phyloP scores from a whole-genome alignment of 2,888 invertebrate species.

The Diaphora mendica region DNA sequence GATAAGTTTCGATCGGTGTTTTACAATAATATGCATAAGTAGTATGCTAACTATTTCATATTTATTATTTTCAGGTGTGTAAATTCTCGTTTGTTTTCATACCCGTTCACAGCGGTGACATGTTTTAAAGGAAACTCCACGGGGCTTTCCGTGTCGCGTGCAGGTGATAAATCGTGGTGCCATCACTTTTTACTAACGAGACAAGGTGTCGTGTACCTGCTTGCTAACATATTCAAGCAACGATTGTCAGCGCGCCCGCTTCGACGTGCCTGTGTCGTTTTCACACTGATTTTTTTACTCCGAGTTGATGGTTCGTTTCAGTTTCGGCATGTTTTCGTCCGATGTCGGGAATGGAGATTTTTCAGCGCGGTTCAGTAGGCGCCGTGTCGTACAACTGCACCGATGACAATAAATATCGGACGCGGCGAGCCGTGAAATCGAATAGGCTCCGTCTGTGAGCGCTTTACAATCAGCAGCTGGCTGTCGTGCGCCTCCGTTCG shows the following conservation, averaged over 20 bases:
- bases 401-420: slow-evolving; percentile 86
- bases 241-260: slow-evolving; percentile 68
- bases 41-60: not conserved
- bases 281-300: slow-evolving; percentile 58
- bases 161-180: slow-evolving; percentile 82
- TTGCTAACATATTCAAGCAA: slow-evolving; percentile 76
- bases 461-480: slow-evolving; percentile 85
- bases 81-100: slow-evolving; percentile 68
- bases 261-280: slow-evolving; percentile 55
- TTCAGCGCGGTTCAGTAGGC: slow-evolving; percentile 84
- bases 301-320: slow-evolving; percentile 65
- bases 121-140: slow-evolving; percentile 68
- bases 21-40: not conserved
- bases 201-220: slow-evolving; percentile 77
- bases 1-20: not conserved
- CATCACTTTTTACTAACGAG: slow-evolving; percentile 85
- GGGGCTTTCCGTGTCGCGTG: slow-evolving; percentile 70
- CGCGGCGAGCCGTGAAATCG: slow-evolving; percentile 86
- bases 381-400: slow-evolving; percentile 85
- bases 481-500: slow-evolving; percentile 69
- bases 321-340: slow-evolving; percentile 79
- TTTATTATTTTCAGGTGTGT: slow-evolving; percentile 24
- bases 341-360: slow-evolving; percentile 82
- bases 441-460: slow-evolving; percentile 86
- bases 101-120: slow-evolving; percentile 64